A percentile compares a stretch with the other conserved stretches of the same genome.
These are phyloP conservation scores for Carcinoscorpius rotundicauda DNA, from an alignment of 1,140 invertebrate genomes.

Conservation along the genomic window DNA sequence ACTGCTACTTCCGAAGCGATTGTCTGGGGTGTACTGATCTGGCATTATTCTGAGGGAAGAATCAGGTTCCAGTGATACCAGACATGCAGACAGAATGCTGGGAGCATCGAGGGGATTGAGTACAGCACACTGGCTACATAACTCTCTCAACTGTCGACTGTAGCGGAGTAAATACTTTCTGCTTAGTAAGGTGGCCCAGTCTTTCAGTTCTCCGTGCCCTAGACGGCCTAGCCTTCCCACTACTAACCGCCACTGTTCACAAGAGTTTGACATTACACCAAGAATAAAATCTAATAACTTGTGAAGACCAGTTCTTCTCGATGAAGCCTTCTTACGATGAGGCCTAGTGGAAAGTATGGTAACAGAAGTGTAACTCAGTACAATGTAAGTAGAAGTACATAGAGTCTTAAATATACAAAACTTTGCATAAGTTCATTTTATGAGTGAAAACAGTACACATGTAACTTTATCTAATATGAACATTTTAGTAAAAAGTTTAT, in stretches of 20 bases:
- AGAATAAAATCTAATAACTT: conserved; percentile 97
- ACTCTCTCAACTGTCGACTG: conserved; percentile 73
- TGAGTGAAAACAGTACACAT: too few relatives aligned
- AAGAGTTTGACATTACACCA: conserved; percentile 72
- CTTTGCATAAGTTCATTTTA: too few relatives aligned
- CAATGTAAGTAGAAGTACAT: too few relatives aligned
- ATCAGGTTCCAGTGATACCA: conserved; percentile 95
- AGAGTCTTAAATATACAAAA: too few relatives aligned
- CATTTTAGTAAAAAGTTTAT: too few relatives aligned
- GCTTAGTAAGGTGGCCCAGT: conserved; percentile 86
- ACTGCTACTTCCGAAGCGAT: conserved; percentile 56
- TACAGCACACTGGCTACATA: conserved; percentile 74
- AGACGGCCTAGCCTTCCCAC: conserved; percentile 90
- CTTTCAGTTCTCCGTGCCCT: conserved; percentile 95
- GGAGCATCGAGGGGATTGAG: conserved; percentile 66
- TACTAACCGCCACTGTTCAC: conserved; percentile 87
- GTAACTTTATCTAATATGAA: too few relatives aligned
- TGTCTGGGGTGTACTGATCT: conserved; percentile 73
- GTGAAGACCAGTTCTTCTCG: conserved; percentile 71
- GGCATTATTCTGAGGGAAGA: conserved; percentile 83
- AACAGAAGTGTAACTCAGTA: conserved; percentile 14
- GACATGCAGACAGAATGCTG: conserved; percentile 90
- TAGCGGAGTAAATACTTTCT: conserved; percentile 76
- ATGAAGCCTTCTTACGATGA: conserved; percentile 70
- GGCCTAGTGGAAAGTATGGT: conserved; percentile 39